phyloP scores from a whole-genome alignment of 2,113 vertebrate genomes.

The Pluvianellus socialis region DNA sequence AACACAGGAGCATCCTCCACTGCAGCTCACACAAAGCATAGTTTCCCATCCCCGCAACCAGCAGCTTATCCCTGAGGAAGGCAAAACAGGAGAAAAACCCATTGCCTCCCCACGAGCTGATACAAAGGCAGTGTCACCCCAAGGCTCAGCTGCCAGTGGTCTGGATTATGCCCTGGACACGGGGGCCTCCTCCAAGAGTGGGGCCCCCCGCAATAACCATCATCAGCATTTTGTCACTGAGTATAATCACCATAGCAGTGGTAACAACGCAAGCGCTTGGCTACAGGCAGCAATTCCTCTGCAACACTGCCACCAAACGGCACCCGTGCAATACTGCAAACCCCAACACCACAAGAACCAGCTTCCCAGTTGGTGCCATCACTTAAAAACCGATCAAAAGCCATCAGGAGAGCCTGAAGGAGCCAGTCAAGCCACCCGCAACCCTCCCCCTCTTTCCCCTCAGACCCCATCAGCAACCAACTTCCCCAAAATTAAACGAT shows the following conservation, averaged over 20 bases:
- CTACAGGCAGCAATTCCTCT: background rate
- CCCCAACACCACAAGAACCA: background rate
- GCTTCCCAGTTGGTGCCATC: background rate
- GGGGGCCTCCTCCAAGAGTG: background rate
- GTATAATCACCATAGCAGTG: background rate
- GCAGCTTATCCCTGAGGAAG: background rate
- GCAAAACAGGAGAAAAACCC: background rate
- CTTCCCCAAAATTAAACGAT: background rate
- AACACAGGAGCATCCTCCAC: rapidly evolving
- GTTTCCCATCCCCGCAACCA: background rate
- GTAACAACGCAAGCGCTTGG: background rate
- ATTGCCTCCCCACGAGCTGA: rapidly evolving
- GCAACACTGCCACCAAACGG: constrained; percentile 60
- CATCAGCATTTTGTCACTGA: background rate
- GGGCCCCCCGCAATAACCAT: background rate
- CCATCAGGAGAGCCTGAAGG: background rate
- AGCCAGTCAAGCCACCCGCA: background rate
- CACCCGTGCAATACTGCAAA: background rate
- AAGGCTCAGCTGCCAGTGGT: background rate
- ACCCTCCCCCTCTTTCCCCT: background rate
- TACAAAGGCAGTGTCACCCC: background rate
- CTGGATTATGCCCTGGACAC: background rate
- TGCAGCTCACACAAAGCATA: background rate
- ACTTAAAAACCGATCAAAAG: background rate
- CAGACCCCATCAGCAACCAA: background rate